A percentile compares a stretch with the other conserved stretches of the same genome.
phyloP scores from a whole-genome alignment of 2,888 invertebrate species.

The Antheraea assamensis region DNA sequence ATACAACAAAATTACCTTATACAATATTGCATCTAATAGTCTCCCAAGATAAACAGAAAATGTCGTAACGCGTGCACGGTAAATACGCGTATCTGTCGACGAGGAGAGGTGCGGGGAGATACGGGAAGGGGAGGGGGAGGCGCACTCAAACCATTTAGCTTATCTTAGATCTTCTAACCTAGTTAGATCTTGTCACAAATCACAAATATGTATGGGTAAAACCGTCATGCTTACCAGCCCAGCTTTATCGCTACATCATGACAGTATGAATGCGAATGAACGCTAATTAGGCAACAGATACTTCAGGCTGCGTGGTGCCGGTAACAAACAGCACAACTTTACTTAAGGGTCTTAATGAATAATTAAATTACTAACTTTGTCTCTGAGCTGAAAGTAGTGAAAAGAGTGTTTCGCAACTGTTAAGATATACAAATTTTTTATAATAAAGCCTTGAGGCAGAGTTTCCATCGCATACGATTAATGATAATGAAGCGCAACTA shows the following conservation, averaged over 20 bases:
- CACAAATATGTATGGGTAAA: neutral
- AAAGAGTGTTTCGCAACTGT: too few species aligned
- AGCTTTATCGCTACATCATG: neutral
- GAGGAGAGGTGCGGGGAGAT: neutral
- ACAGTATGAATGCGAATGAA: too few species aligned
- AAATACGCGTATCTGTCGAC: neutral
- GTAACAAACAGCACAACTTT: too few species aligned
- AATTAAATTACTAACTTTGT: too few species aligned
- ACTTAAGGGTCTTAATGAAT: too few species aligned
- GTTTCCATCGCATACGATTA: too few species aligned
- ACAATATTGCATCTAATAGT: neutral
- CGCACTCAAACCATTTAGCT: neutral
- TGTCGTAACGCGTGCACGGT: neutral
- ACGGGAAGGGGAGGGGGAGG: neutral
- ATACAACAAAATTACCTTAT: neutral
- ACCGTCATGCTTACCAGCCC: neutral
- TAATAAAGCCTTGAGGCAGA: too few species aligned
- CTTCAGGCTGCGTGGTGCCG: too few species aligned
- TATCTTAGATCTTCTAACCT: slow-evolving; percentile 4
- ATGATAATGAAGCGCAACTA: too few species aligned
- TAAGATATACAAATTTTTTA: too few species aligned
- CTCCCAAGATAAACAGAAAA: neutral
- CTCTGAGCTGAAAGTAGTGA: too few species aligned
- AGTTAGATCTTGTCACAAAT: neutral
- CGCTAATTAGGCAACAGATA: too few species aligned